These are phyloP conservation scores for Arenaria interpres DNA, from an alignment of 2,113 vertebrate genomes.

Conservation along the genomic window DNA sequence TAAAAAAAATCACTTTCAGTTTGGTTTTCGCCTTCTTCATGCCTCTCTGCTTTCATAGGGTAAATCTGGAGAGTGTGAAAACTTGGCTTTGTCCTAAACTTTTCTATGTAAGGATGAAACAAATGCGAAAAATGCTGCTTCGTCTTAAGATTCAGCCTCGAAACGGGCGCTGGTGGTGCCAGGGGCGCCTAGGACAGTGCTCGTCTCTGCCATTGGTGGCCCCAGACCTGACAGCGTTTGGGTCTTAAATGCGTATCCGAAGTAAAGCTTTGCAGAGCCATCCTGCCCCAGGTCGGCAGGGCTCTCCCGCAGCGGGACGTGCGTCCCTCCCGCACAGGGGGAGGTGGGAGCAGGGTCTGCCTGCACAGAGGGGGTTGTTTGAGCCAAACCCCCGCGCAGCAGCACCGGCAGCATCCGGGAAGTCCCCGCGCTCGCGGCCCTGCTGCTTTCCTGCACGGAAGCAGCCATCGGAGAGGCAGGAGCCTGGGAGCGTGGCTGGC, in stretches of 20 bases:
- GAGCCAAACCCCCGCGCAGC: background rate
- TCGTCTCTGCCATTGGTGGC: background rate
- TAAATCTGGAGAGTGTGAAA: fast-evolving
- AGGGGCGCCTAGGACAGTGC: background rate
- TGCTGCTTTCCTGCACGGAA: background rate
- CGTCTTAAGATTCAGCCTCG: background rate
- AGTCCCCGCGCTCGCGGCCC: fast-evolving
- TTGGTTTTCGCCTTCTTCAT: background rate
- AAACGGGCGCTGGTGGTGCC: background rate
- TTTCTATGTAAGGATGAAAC: background rate
- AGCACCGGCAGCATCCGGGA: background rate
- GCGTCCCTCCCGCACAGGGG: background rate
- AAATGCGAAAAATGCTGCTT: background rate
- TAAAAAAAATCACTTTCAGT: background rate
- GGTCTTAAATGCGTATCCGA: background rate
- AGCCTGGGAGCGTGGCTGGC: background rate
- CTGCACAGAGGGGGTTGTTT: background rate
- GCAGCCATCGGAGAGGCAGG: fast-evolving
- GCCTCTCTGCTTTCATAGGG: background rate
- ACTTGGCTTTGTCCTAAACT: background rate
- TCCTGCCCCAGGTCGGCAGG: fast-evolving
- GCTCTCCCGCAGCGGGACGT: background rate
- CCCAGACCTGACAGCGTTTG: background rate
- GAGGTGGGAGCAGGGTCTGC: background rate
- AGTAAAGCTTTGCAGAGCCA: background rate